Evolutionary conservation across 2,113 vertebrate genomes (phyloP), one percentile per base, ranked within the genome.

Genomic region (Thoracochromis brauschi): DNA sequence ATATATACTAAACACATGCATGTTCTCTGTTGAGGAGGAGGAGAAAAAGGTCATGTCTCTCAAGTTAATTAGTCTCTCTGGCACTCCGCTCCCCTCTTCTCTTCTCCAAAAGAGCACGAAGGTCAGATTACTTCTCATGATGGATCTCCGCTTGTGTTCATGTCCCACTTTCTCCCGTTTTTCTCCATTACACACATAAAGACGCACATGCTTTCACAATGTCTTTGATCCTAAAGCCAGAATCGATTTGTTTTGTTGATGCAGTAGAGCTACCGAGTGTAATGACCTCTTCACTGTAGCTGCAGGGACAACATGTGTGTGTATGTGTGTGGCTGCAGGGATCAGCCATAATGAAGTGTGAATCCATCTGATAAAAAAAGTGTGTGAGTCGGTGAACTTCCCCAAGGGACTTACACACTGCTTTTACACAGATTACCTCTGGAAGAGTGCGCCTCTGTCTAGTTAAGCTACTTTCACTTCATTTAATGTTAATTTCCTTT

Each of bases 11-110:
- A 58, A 83, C 35, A 60, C 31, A 60, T 26, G 45, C 35, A 55
- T 75, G 24, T 78, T 45, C 45, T 33, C 65, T 87, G 81, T 78
- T 45, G 47, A 85, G 68, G 79, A 82, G 29, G 47, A 78, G 49
- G 57, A 87, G 57, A 83, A 53, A 91, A 90, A 94, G 93, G 92
- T 89, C 49, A 78, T 6, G 82, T 73, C 90, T 92, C 71, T 92
- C 65, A 60, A 84, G 85, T 92, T 92, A 94, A 94, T 93, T 93
- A 93, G 88, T 71, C 84, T 88, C 81, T 81, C 17, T 11, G 40
- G 65, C 89, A 88, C 71, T 87, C 84, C 9, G 85, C 84, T 88
- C 78, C 7, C 16, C 17, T 16, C 21, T 19, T 35, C 33, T 9
- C 33, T 1, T 17, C 12, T 26, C 80, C 40, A 24, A 29, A 73